Conservation (phyloP, 1,140 invertebrate species). For the Aphidius gifuensis region DNA sequence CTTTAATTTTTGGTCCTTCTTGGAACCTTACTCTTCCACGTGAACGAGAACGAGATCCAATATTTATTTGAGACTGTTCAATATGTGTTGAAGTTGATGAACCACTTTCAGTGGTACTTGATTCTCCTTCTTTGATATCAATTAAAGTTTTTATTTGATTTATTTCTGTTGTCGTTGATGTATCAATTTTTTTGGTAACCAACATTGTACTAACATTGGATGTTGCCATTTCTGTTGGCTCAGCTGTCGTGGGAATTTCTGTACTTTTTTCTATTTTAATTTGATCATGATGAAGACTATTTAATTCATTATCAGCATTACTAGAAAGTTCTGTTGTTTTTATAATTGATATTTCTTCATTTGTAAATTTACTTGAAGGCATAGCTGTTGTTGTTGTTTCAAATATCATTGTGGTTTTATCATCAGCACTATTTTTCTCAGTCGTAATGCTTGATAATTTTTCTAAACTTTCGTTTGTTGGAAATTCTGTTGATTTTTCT, state of each 20-base stretch:
- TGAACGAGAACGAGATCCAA: background rate
- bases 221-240: too few species aligned
- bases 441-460: too few species aligned
- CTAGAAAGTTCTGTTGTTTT: background rate
- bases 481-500: too few species aligned
- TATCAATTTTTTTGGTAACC: too few species aligned
- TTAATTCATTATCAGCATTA: background rate
- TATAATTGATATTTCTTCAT: background rate
- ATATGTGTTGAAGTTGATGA: too few species aligned
- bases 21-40: slow-evolving; percentile 1
- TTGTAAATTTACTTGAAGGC: background rate
- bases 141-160: background rate
- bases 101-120: slow-evolving; percentile 3
- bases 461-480: too few species aligned
- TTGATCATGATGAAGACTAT: background rate
- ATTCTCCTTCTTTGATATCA: background rate
- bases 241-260: background rate
- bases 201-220: too few species aligned
- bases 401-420: background rate
- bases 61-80: background rate
- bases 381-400: slow-evolving; percentile 10
- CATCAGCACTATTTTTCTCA: too few species aligned
- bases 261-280: background rate
- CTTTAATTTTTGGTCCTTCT: background rate
- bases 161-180: too few species aligned